Conservation (phyloP, 2,797 vertebrate species). For the Peromyscus melanophrys region DNA sequence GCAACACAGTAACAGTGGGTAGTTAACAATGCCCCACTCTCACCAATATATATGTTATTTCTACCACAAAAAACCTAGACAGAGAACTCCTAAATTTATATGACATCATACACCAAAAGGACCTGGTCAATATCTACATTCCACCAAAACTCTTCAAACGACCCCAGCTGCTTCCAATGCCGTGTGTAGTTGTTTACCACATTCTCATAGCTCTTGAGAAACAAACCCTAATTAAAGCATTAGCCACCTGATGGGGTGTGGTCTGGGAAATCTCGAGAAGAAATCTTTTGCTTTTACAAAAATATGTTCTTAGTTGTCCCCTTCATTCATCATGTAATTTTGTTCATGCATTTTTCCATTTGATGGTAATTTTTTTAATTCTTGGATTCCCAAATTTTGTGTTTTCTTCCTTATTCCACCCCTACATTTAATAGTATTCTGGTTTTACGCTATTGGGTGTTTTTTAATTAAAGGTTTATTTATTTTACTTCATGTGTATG, state of each 20-base stretch:
- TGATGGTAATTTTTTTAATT: neutral
- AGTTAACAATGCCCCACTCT: neutral
- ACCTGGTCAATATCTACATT: too few relatives aligned
- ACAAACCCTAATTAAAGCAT: neutral
- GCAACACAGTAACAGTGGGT: neutral
- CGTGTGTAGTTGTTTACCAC: too few relatives aligned
- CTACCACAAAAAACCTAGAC: neutral
- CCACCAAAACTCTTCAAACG: neutral
- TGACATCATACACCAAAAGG: neutral
- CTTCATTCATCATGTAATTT: neutral
- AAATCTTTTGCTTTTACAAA: neutral
- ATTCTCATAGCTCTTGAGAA: neutral
- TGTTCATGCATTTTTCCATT: neutral
- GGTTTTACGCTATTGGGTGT: neutral
- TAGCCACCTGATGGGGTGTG: neutral
- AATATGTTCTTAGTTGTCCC: neutral
- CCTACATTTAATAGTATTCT: neutral
- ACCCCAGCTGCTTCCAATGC: neutral
- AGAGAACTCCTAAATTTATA: neutral
- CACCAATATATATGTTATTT: neutral
- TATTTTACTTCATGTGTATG: neutral
- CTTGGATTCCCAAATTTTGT: neutral
- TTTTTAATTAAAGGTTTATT: neutral
- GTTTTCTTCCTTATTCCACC: neutral
- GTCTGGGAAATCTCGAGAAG: neutral